A percentile compares a stretch with the other conserved stretches of the same genome.
phyloP scores from a whole-genome alignment of 2,888 invertebrate genomes.

The Trissoscelio sp. region DNA sequence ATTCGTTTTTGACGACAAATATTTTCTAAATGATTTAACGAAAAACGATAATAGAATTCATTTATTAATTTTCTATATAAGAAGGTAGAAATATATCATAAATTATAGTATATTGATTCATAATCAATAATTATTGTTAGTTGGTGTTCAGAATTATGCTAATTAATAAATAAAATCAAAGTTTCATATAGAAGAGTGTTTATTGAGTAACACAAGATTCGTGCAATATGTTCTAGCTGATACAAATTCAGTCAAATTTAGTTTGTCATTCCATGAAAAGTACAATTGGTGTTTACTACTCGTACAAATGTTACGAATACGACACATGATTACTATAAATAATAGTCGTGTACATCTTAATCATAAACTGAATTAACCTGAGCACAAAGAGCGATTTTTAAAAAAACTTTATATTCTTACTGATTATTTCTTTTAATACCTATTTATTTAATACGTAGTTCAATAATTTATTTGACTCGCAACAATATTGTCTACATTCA shows the following conservation, averaged over 20 bases:
- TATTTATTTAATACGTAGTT: conserved; percentile 40
- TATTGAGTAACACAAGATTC: conserved; percentile 77
- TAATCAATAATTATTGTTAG: too few species aligned
- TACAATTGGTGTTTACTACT: conserved; percentile 75
- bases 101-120: too few species aligned
- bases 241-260: not conserved
- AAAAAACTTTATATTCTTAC: not conserved
- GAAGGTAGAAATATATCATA: too few species aligned
- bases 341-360: conserved; percentile 76
- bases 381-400: conserved; percentile 73
- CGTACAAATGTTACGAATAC: conserved; percentile 77
- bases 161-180: conserved; percentile 57
- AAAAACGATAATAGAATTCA: too few species aligned
- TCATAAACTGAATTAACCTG: conserved; percentile 75
- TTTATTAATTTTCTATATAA: too few species aligned
- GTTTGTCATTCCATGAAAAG: conserved; percentile 76
- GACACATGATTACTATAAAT: conserved; percentile 75
- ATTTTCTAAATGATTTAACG: too few species aligned
- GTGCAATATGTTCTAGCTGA: conserved; percentile 72
- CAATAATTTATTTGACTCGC: conserved; percentile 66
- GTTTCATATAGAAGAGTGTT: conserved; percentile 76
- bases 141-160: too few species aligned
- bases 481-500: conserved; percentile 81
- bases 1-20: too few species aligned
- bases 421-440: conserved; percentile 68